phyloP scores from a whole-genome alignment of 2,797 vertebrate genomes.

The Pipistrellus nathusii region DNA sequence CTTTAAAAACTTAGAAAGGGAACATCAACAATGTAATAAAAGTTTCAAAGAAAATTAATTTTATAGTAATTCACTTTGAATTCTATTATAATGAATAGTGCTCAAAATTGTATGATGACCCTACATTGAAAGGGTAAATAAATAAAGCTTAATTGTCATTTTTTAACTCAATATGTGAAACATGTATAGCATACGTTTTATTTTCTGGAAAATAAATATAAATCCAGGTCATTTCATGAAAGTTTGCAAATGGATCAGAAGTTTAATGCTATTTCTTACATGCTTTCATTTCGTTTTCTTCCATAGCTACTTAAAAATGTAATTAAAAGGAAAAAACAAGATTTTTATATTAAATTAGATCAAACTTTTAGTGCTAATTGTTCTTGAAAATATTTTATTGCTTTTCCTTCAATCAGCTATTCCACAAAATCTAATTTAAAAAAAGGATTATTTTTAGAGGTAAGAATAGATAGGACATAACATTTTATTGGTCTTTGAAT shows the following conservation, averaged over 20 bases:
- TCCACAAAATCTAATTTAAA: constrained; percentile 33
- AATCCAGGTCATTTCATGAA: constrained; percentile 18
- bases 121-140: constrained; percentile 24
- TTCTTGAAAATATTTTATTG: constrained; percentile 38
- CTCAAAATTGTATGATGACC: not conserved
- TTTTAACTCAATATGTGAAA: constrained; percentile 41
- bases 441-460: constrained; percentile 10
- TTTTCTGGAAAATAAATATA: constrained; percentile 64
- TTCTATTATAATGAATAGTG: constrained; percentile 39
- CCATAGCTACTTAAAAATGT: constrained; percentile 44
- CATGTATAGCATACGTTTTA: constrained; percentile 33
- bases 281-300: constrained; percentile 59
- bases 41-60: constrained; percentile 47
- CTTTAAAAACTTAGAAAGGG: constrained; percentile 45
- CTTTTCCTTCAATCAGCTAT: constrained; percentile 60
- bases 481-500: constrained; percentile 21
- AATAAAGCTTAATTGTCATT: constrained; percentile 5
- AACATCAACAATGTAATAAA: constrained; percentile 36
- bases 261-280: constrained; percentile 18
- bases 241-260: constrained; percentile 34
- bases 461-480: constrained; percentile 27
- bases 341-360: constrained; percentile 39
- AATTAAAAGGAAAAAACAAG: not conserved
- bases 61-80: constrained; percentile 38
- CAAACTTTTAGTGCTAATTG: constrained; percentile 58